These are phyloP conservation scores for Prietella phreatophila DNA, from an alignment of 2,113 vertebrate species.

Conservation along the genomic window DNA sequence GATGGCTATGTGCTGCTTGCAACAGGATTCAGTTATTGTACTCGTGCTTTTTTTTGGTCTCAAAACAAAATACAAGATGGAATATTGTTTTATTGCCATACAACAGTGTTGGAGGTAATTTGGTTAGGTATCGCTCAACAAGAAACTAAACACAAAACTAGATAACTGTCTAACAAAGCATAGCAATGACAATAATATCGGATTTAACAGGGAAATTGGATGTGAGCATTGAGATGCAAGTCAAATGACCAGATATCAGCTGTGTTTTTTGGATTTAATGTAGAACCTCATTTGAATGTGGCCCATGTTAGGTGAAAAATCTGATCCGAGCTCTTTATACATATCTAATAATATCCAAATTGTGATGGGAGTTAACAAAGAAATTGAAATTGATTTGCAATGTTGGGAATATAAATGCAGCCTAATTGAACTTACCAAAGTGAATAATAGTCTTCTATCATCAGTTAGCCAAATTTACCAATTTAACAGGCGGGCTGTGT, in stretches of 20 bases:
- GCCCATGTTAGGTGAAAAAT: neutral
- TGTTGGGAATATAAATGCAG: neutral
- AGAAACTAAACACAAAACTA: neutral
- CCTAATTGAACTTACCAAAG: neutral
- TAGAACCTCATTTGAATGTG: neutral
- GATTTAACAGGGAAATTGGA: neutral
- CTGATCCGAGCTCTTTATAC: neutral
- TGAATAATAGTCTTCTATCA: neutral
- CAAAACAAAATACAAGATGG: neutral
- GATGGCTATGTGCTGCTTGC: neutral
- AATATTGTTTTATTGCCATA: neutral
- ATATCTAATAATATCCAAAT: neutral
- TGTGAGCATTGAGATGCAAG: neutral
- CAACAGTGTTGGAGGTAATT: neutral
- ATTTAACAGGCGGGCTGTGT: neutral
- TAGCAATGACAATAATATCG: neutral
- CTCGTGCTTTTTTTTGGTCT: neutral
- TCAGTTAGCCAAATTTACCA: neutral
- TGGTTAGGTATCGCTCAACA: too few relatives aligned
- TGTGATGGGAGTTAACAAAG: neutral
- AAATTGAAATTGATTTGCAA: neutral
- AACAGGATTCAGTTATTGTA: neutral
- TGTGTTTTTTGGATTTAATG: neutral
- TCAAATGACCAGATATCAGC: neutral
- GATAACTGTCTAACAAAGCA: neutral